Base-by-base conservation (phyloP, 64 coral and sea anemone species). In the Montipora sp. region DNA sequence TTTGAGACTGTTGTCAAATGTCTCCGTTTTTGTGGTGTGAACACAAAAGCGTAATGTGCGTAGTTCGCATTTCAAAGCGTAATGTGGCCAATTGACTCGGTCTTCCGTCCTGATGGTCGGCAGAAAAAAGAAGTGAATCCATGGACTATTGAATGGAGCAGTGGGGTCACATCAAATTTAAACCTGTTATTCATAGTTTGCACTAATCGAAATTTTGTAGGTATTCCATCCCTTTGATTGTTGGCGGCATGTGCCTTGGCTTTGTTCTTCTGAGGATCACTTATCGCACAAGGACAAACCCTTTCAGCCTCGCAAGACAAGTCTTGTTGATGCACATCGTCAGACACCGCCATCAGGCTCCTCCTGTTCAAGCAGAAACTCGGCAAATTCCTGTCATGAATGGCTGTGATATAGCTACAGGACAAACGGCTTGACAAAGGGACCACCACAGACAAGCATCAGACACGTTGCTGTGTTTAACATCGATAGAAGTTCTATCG, bases 201-300 rank as follows among this genome's bases (percentile, higher is more conserved):
- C 5, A 0, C 5, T 24, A 1, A 9, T 75, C 45, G 68, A 3
- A 44, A 4, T 72, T 6, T 80, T 81, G 8, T 48, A 95, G 93
- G 93, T 95, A 95, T 76, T 92, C 73, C 51, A 63, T 91, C 10
- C 45, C 86, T 10, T 6, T 58, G 5, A 74, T 87, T 48, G 75
- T 65, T 58, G 57, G 80, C 15, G 89, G 81, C 1, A 43, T 87
- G 49, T 22, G 63, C 19, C 43, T 95, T 4, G 73, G 87, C 10
- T 12, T 85, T 11, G 59, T 91, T 24, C 89, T 95, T 11, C 77
- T 95, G 5, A 89, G 74, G 71, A 45, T 95, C 14, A 87, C 87
- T 18, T 90, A 89, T 21, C 87, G 59, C 72, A 75, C 79, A 63
- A 80, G 92, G n/a, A 46, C 78, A 49, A 81, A 78, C 15, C 88